phyloP scores from a whole-genome alignment of 1,140 invertebrate species.

The Prorops nasuta region DNA sequence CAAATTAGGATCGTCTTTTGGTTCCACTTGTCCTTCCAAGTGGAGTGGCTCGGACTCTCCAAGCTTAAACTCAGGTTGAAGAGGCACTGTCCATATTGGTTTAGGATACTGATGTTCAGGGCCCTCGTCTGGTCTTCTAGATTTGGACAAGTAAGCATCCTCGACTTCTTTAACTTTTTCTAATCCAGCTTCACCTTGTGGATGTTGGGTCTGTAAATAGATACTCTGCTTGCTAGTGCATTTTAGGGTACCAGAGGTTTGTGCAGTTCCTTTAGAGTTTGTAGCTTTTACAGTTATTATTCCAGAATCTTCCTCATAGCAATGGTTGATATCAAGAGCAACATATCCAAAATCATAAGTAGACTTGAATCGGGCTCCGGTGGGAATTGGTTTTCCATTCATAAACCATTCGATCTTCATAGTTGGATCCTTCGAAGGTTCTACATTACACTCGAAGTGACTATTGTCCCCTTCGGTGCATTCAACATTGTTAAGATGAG shows the following conservation, averaged over 20 bases:
- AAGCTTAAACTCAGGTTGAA: conserved; percentile 79
- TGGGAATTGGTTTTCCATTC: conserved; percentile 79
- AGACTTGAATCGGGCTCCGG: conserved; percentile 77
- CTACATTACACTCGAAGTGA: conserved; percentile 93
- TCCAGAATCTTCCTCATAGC: conserved; percentile 85
- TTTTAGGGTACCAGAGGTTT: conserved; percentile 82
- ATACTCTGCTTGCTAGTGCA: conserved; percentile 78
- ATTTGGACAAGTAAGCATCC: conserved; percentile 70
- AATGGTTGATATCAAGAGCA: conserved; percentile 76
- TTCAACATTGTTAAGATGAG: conserved; percentile 87
- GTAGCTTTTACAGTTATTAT: conserved; percentile 90
- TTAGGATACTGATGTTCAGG: conserved; percentile 79
- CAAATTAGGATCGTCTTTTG: conserved; percentile 94
- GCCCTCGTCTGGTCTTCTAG: conserved; percentile 62
- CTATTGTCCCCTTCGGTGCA: conserved; percentile 87
- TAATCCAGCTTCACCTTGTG: conserved; percentile 80
- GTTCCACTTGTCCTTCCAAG: conserved; percentile 91
- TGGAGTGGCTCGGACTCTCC: conserved; percentile 87
- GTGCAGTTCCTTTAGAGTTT: conserved; percentile 85
- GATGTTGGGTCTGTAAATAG: conserved; percentile 85
- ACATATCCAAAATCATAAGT: conserved; percentile 89
- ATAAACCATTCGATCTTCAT: conserved; percentile 91
- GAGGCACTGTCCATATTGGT: conserved; percentile 83
- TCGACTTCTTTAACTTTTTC: conserved; percentile 85
- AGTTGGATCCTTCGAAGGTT: conserved; percentile 91